Percentiles rank a stretch among this genome's conserved stretches.
Evolutionary conservation across 2,888 invertebrate species (phyloP).

Genomic region (Hylaea fasciaria): DNA sequence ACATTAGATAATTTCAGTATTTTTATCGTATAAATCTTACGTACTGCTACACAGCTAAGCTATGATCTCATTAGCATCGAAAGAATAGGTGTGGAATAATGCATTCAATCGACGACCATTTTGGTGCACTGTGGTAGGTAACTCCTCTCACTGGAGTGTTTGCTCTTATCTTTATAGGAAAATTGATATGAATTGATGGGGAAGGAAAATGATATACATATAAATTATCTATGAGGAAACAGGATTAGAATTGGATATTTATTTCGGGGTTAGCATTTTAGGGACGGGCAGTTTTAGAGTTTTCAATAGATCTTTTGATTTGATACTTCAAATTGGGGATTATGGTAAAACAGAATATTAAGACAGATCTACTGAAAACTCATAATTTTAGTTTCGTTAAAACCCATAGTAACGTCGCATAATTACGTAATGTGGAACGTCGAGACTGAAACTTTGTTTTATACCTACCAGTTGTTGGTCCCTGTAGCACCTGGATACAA

Average conservation of each 20-base stretch:
- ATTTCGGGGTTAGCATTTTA: no score
- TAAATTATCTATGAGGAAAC: background rate
- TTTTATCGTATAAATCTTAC: background rate
- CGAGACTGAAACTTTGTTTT: no score
- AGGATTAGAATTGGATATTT: no score
- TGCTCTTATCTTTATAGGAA: conserved; percentile 27
- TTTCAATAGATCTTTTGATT: no score
- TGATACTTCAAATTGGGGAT: no score
- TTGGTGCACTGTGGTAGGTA: conserved; percentile 42
- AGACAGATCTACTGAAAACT: no score
- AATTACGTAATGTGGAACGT: no score
- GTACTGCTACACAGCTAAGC: conserved; percentile 35
- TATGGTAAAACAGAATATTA: no score
- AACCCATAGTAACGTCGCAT: no score
- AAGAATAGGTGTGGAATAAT: conserved; percentile 62
- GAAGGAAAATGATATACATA: conserved; percentile 10
- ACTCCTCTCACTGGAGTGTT: conserved; percentile 17
- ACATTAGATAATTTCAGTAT: no score
- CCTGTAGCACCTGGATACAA: background rate
- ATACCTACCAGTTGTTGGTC: background rate
- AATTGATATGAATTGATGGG: conserved; percentile 21
- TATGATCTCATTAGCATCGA: conserved; percentile 59
- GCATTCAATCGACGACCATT: conserved; percentile 51
- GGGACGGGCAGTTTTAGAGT: no score
- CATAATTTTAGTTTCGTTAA: no score